Percentiles rank a stretch among this genome's conserved stretches.
Evolutionary conservation across 2,888 invertebrate species (phyloP).

Genomic region (Drosophila meridiana): DNA sequence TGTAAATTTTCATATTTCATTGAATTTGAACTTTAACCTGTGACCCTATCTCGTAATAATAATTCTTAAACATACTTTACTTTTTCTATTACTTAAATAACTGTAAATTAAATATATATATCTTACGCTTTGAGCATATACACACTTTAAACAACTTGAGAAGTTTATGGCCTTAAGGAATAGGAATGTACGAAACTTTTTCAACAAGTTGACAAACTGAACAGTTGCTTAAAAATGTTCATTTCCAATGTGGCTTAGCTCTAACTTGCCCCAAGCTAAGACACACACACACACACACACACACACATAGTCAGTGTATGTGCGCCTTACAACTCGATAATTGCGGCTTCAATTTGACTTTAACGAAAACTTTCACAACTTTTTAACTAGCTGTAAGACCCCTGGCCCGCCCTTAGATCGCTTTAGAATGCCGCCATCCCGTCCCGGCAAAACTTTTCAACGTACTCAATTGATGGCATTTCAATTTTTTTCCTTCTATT

Average conservation of each 20-base stretch:
- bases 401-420: not conserved
- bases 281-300: slow-evolving; percentile 4
- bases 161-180: slow-evolving; percentile 19
- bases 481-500: slow-evolving; percentile 18
- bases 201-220: slow-evolving; percentile 66
- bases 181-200: slow-evolving; percentile 19
- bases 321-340: slow-evolving; percentile 77
- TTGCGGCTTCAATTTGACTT: slow-evolving; percentile 81
- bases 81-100: not conserved
- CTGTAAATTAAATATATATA: slow-evolving; percentile 1
- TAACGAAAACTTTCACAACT: slow-evolving; percentile 71
- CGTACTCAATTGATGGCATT: slow-evolving; percentile 54
- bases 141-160: slow-evolving; percentile 16
- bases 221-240: slow-evolving; percentile 48
- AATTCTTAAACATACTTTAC: not conserved
- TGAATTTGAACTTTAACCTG: not conserved
- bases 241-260: slow-evolving; percentile 47
- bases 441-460: slow-evolving; percentile 53
- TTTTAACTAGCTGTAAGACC: slow-evolving; percentile 66
- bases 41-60: not conserved
- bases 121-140: not conserved
- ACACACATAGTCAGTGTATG: slow-evolving; percentile 2
- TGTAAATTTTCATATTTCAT: not conserved
- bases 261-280: slow-evolving; percentile 37
- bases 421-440: not conserved